A percentile compares a stretch with the other conserved stretches of the same genome.
Conservation (phyloP, 1,140 invertebrate genomes). For the Archivesica marissinica region DNA sequence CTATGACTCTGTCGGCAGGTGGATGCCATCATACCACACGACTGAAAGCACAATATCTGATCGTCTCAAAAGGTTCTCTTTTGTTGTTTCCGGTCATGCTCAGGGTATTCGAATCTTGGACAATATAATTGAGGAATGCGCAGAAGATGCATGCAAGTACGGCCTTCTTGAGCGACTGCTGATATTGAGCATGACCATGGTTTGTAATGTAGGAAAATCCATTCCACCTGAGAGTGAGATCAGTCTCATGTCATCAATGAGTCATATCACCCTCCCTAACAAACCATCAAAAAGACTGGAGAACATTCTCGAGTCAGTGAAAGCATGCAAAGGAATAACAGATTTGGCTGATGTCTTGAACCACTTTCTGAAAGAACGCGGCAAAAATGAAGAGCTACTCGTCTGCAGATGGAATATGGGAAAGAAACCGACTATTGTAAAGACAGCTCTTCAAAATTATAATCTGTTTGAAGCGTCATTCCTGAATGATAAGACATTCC, state of each 20-base stretch:
- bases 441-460: background rate
- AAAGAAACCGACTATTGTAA: constrained; percentile 13
- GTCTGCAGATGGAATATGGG: constrained; percentile 61
- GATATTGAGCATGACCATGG: constrained; percentile 62
- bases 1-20: constrained; percentile 52
- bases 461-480: background rate
- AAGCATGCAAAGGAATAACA: constrained; percentile 53
- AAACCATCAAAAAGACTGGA: constrained; percentile 38
- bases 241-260: constrained; percentile 55
- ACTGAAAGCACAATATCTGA: constrained; percentile 26
- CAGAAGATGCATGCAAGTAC: constrained; percentile 10
- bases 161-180: constrained; percentile 69
- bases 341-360: constrained; percentile 63
- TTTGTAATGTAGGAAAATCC: constrained; percentile 70
- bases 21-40: constrained; percentile 9
- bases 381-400: constrained; percentile 57
- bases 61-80: constrained; percentile 19
- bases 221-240: constrained; percentile 61
- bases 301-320: constrained; percentile 41
- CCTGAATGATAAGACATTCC: background rate
- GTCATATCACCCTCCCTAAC: constrained; percentile 47
- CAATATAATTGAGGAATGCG: constrained; percentile 2
- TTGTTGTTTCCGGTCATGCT: constrained; percentile 39
- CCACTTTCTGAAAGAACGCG: constrained; percentile 56
- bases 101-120: constrained; percentile 44